phyloP scores from a whole-genome alignment of 2,113 vertebrate species.

The Aphelocoma coerulescens region DNA sequence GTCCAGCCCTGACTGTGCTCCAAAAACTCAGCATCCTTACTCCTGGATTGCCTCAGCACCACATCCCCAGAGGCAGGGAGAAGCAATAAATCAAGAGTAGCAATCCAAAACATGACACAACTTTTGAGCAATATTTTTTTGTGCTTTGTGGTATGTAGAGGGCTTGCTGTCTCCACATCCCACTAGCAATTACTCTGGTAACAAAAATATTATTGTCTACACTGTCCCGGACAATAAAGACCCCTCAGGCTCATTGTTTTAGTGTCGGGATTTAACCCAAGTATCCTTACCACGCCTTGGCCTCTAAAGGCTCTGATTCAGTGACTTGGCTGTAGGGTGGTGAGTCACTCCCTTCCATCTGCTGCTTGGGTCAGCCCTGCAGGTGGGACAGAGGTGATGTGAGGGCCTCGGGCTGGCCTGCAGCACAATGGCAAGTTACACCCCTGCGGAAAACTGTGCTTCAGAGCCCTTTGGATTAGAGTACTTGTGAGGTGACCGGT shows the following conservation, averaged over 20 bases:
- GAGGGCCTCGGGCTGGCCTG: background rate
- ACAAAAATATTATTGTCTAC: constrained; percentile 70
- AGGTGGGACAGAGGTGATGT: constrained; percentile 1
- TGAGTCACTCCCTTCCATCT: background rate
- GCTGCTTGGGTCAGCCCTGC: background rate
- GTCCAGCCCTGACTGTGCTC: constrained; percentile 1
- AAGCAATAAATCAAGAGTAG: constrained; percentile 46
- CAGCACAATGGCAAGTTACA: background rate
- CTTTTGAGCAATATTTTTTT: constrained; percentile 60
- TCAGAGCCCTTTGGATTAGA: background rate
- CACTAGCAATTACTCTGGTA: constrained; percentile 51
- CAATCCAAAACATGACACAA: constrained; percentile 59
- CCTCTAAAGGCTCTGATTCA: constrained; percentile 32
- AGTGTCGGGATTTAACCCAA: background rate
- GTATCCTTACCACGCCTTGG: constrained; percentile 11
- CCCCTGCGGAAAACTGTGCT: background rate
- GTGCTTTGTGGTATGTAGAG: constrained; percentile 21
- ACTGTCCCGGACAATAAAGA: constrained; percentile 40
- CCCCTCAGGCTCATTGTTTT: constrained; percentile 47
- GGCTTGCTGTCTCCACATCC: constrained; percentile 36
- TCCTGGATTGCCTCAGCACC: constrained; percentile 41
- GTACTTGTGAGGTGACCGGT: background rate
- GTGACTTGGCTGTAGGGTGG: background rate
- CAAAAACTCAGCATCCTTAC: constrained; percentile 40
- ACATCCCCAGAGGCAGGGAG: constrained; percentile 36